phyloP scores from a whole-genome alignment of 2,797 vertebrate species.

The Rhabdomys pumilio region DNA sequence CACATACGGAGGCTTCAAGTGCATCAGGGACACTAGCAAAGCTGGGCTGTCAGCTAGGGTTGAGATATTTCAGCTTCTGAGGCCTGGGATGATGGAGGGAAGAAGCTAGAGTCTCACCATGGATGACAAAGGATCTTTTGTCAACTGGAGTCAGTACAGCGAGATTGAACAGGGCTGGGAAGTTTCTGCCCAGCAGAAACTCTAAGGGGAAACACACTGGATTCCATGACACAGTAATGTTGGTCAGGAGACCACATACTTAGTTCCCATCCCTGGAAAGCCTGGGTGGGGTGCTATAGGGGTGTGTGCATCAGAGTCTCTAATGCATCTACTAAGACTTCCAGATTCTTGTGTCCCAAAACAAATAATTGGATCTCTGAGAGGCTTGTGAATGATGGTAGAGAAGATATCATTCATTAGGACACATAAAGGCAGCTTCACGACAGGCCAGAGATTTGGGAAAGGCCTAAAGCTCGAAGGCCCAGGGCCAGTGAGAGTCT shows the following conservation, averaged over 20 bases:
- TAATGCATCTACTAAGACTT: background rate
- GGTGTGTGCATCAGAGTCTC: background rate
- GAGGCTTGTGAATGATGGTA: background rate
- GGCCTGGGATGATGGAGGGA: background rate
- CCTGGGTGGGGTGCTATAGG: background rate
- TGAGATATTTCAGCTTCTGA: background rate
- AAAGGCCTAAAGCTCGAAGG: background rate
- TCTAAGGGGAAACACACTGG: background rate
- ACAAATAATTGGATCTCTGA: background rate
- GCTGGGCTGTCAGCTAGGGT: rapidly evolving
- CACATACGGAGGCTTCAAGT: background rate
- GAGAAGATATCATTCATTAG: background rate
- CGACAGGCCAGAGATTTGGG: background rate
- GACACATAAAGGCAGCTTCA: background rate
- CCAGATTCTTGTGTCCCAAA: background rate
- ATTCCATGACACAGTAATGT: slow-evolving; percentile 23
- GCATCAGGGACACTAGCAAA: background rate
- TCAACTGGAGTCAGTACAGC: background rate
- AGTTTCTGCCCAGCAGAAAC: background rate
- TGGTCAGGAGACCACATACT: background rate
- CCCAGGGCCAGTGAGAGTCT: background rate
- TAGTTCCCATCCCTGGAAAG: background rate
- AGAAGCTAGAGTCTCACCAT: background rate
- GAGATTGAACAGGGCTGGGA: background rate
- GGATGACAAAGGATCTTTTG: background rate